Base-by-base conservation (phyloP, 2,113 vertebrate genomes). In the Origma solitaria region DNA sequence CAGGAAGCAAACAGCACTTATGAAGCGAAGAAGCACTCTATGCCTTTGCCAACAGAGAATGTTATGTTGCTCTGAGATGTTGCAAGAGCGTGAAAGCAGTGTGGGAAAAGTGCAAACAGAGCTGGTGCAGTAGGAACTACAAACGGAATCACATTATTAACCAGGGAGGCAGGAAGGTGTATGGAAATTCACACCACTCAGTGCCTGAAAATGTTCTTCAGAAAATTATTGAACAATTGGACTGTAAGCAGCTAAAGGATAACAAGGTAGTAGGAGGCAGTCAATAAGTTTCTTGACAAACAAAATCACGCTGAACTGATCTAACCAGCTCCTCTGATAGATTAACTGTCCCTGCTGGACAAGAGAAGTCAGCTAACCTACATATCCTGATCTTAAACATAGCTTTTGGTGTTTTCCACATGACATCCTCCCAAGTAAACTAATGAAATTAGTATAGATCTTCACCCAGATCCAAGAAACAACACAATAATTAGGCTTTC, bases 1-100 rank as follows among this genome's bases (percentile, higher is more conserved):
- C 31, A 7, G 77, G 91, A 96, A 97, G 87, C 88, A 95, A 95
- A 87, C 75, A 92, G 66, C 77, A 78, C 71, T 92, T 94, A 89
- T 60, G 72, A 90, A 95, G 70, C 0, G 3, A 88, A 94, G 89
- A 33, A 84, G 73, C 83, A 85, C 94, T 91, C 96, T 81, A 81
- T 81, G 79, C 50, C 75, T 93, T 79, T 94, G 93, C 92, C 96
- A 96, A 69, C 21, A 86, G 66, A 87, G 89, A 92, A 87, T 76
- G 92, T 85, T 92, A 91, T 82, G 83, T 25, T 94, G 86, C 53
- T 80, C 71, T 1, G 15, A 83, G 95, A 88, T 93, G 95, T 94
- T 88, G 95, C 87, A 96, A 96, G 91, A 96, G 56, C 62, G n/a
- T 42, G 37, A 89, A 88, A 78, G 86, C 76, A 68, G 72, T 88